Evolutionary conservation across 2,888 invertebrate species (phyloP).

Genomic region (Cephus nigrinus): DNA sequence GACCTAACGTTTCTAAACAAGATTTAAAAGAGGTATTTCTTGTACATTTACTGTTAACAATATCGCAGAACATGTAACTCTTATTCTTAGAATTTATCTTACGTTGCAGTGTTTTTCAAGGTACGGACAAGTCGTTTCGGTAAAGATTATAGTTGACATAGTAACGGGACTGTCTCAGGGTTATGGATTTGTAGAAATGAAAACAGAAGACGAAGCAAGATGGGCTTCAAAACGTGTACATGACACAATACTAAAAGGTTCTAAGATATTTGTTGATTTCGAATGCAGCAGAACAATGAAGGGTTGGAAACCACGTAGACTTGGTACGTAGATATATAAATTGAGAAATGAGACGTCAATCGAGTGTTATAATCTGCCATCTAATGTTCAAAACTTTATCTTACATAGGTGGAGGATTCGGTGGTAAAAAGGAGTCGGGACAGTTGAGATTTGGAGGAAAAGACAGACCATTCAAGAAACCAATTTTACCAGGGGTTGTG

Average conservation of each 20-base stretch:
- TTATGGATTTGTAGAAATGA: conserved; percentile 89
- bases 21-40: conserved; percentile 66
- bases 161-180: conserved; percentile 86
- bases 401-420: conserved; percentile 80
- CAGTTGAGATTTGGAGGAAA: conserved; percentile 88
- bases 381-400: background rate
- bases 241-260: conserved; percentile 74
- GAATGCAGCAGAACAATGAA: conserved; percentile 78
- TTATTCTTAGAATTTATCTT: conserved; percentile 47
- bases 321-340: conserved; percentile 67
- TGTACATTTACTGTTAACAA: background rate
- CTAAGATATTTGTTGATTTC: conserved; percentile 79
- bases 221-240: conserved; percentile 73
- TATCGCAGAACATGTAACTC: background rate
- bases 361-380: background rate
- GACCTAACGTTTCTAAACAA: conserved; percentile 74
- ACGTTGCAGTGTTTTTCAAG: conserved; percentile 75
- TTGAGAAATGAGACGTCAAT: background rate
- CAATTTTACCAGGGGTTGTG: conserved; percentile 64
- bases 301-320: conserved; percentile 86
- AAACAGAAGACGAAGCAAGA: conserved; percentile 71
- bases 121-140: conserved; percentile 73
- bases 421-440: conserved; percentile 87
- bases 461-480: conserved; percentile 80
- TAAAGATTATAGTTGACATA: conserved; percentile 74